A percentile compares a stretch with the other conserved stretches of the same genome.
Evolutionary conservation across 2,888 invertebrate genomes (phyloP).

Genomic region (Apotomis betuletana): DNA sequence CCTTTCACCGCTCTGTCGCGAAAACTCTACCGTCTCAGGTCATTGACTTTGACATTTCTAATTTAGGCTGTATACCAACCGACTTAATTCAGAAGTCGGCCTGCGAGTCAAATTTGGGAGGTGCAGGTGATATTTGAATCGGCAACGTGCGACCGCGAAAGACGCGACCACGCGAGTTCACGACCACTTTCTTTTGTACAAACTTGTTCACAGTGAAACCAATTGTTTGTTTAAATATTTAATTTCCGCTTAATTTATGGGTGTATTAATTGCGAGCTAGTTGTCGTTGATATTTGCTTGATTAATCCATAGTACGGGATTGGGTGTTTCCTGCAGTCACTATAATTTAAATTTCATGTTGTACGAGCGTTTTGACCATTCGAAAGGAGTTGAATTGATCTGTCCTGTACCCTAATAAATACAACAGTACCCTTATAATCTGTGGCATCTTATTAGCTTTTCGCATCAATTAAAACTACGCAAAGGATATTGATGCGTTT

Average conservation of each 20-base stretch:
- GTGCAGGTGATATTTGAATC: slow-evolving; percentile 5
- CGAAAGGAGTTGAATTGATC: too few species aligned
- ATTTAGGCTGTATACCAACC: slow-evolving; percentile 42
- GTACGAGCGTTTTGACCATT: too few species aligned
- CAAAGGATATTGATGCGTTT: too few species aligned
- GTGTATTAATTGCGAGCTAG: background rate
- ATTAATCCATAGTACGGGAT: too few species aligned
- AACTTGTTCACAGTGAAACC: slow-evolving; percentile 46
- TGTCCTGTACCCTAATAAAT: too few species aligned
- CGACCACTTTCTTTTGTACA: slow-evolving; percentile 45
- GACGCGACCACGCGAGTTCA: slow-evolving; percentile 28
- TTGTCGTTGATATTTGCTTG: background rate
- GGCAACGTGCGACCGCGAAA: slow-evolving; percentile 36
- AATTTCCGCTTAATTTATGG: slow-evolving; percentile 37
- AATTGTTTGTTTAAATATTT: slow-evolving; percentile 43
- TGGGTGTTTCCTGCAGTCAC: too few species aligned
- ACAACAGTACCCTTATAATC: too few species aligned
- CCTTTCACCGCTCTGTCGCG: slow-evolving; percentile 56
- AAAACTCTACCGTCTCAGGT: slow-evolving; percentile 47
- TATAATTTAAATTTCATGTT: too few species aligned
- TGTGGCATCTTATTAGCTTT: too few species aligned
- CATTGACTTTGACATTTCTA: slow-evolving; percentile 46
- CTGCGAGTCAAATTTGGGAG: background rate
- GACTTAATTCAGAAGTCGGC: slow-evolving; percentile 13
- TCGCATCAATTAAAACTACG: too few species aligned